phyloP scores from a whole-genome alignment of 1,140 invertebrate genomes.

The Diabrotica undecimpunctata region DNA sequence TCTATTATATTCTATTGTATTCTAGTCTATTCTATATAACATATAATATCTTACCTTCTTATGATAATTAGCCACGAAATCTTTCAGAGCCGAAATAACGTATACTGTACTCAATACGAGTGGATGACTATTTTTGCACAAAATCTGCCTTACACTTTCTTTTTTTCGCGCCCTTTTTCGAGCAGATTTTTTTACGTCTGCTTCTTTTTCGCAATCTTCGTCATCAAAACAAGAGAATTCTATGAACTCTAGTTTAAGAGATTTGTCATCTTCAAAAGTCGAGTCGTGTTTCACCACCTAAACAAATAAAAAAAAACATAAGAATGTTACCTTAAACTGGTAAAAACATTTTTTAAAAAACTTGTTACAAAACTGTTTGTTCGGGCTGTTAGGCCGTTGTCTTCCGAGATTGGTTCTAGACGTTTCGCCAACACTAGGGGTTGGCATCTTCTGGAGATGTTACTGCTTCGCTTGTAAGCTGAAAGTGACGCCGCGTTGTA shows the following conservation, averaged over 20 bases:
- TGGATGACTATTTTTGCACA: conserved; percentile 35
- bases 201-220: background rate
- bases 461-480: too few species aligned
- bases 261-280: background rate
- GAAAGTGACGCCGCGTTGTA: too few species aligned
- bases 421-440: too few species aligned
- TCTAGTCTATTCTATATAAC: too few species aligned
- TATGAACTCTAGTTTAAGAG: background rate
- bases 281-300: background rate
- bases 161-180: conserved; percentile 9
- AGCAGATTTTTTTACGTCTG: conserved; percentile 4
- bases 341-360: too few species aligned
- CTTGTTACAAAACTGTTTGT: too few species aligned
- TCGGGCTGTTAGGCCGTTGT: too few species aligned
- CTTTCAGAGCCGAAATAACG: conserved; percentile 52
- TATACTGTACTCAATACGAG: conserved; percentile 55
- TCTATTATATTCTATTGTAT: too few species aligned
- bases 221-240: background rate
- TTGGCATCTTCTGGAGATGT: too few species aligned
- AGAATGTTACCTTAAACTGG: background rate
- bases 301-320: too few species aligned
- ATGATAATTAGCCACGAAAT: conserved; percentile 50
- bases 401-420: too few species aligned
- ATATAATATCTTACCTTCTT: conserved; percentile 8
- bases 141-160: conserved; percentile 9